Base-by-base conservation (phyloP, 2,113 vertebrate genomes). In the Lepisosteus osseus region DNA sequence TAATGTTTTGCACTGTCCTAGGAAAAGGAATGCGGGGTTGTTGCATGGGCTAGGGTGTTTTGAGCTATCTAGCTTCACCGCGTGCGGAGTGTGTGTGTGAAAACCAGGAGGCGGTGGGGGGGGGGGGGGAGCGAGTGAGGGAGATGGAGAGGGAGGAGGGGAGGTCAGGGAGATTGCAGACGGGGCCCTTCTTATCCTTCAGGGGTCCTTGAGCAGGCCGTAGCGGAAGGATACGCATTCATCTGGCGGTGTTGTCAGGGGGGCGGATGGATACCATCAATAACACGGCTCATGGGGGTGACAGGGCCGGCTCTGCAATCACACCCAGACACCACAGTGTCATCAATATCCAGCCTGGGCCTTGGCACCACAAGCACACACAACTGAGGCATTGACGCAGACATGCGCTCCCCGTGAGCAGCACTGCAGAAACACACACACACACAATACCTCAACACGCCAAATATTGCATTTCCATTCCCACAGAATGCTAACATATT, bases 261-360 rank as follows among this genome's bases (percentile, higher is more conserved):
- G 80, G 86, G 85, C 75, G 86, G 85, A 89, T 83, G 89, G 85
- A 86, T 86, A 87, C 81, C 88, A 91, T 93, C 86, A 90, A 89
- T 93, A 90, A 91, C 81, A 82, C 45, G 77, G 77, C 65, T 72
- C 77, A 73, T 51, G 74, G 69, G 44, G 82, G 85, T 88, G 90
- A 89, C 86, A 86, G 84, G 80, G 74, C 72, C 72, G 65, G 73
- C n/a, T 76, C 82, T 81, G 86, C 86, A 90, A 90, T 90, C 88
- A 87, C 83, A 88, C 78, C 77, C 75, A 85, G 85, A 84, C 82
- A 83, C 86, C 84, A 84, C 80, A 79, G 85, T 82, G 86, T 90
- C 89, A 90, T 92, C 90, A 90, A 89, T 92, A 92, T 88, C 85
- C 80, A 61, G 71, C 40, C 41, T 68, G 51, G 45, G 12, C 9